Evolutionary conservation across 2,113 vertebrate genomes (phyloP).

Genomic region (Himantopus leucocephalus): DNA sequence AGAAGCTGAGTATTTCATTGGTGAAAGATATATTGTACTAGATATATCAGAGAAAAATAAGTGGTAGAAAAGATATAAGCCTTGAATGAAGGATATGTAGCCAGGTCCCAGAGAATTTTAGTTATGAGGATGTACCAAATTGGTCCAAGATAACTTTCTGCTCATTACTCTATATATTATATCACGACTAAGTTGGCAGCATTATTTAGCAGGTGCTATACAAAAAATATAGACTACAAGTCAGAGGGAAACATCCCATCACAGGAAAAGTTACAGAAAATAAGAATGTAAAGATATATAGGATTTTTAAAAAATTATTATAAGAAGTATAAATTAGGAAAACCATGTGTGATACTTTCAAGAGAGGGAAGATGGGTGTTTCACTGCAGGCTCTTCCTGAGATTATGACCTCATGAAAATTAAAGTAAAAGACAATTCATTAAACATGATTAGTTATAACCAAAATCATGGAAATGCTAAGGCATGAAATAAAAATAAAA

Average conservation of each 20-base stretch:
- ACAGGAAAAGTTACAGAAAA: not conserved
- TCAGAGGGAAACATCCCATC: not conserved
- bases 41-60: not conserved
- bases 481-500: not conserved
- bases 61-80: not conserved
- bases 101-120: not conserved
- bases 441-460: not conserved
- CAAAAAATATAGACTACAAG: not conserved
- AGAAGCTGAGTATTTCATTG: not conserved
- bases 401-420: not conserved
- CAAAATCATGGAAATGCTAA: not conserved
- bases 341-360: not conserved
- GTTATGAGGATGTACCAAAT: not conserved
- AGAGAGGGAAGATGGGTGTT: not conserved
- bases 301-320: not conserved
- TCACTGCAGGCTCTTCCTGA: not conserved
- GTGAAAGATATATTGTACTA: not conserved
- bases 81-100: not conserved
- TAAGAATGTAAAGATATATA: not conserved
- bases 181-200: not conserved
- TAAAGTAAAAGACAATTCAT: not conserved
- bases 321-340: not conserved
- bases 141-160: not conserved
- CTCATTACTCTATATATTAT: not conserved
- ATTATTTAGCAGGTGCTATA: not conserved